Conservation (phyloP, 2,797 vertebrate species). For the Sus cebifrons region DNA sequence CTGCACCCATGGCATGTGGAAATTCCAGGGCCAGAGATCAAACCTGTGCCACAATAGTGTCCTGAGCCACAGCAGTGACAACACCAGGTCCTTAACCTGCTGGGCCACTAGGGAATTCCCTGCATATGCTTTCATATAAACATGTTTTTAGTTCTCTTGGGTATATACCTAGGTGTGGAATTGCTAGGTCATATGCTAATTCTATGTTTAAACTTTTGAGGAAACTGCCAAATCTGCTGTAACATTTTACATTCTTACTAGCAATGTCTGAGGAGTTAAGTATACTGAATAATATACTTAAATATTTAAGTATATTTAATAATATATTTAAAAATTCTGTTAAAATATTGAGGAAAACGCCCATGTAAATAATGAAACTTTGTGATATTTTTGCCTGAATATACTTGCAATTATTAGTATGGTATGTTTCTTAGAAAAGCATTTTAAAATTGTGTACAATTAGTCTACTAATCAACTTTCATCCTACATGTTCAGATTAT, state of each 20-base stretch:
- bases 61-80: too few relatives aligned
- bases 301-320: background rate
- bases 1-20: too few relatives aligned
- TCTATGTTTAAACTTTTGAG: conserved; percentile 21
- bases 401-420: background rate
- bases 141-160: conserved; percentile 48
- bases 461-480: background rate
- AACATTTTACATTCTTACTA: background rate
- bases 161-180: background rate
- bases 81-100: too few relatives aligned
- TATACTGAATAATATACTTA: background rate
- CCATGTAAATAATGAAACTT: background rate
- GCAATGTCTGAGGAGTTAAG: background rate
- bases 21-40: too few relatives aligned
- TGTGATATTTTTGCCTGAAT: conserved; percentile 47
- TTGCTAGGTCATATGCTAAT: background rate
- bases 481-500: background rate
- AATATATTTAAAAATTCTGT: background rate
- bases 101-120: too few relatives aligned
- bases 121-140: background rate
- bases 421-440: background rate
- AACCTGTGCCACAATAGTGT: too few relatives aligned
- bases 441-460: background rate
- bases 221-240: background rate
- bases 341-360: conserved; percentile 36